Evolutionary conservation across 2,797 vertebrate species (phyloP).

Genomic region (Lateolabrax maculatus): DNA sequence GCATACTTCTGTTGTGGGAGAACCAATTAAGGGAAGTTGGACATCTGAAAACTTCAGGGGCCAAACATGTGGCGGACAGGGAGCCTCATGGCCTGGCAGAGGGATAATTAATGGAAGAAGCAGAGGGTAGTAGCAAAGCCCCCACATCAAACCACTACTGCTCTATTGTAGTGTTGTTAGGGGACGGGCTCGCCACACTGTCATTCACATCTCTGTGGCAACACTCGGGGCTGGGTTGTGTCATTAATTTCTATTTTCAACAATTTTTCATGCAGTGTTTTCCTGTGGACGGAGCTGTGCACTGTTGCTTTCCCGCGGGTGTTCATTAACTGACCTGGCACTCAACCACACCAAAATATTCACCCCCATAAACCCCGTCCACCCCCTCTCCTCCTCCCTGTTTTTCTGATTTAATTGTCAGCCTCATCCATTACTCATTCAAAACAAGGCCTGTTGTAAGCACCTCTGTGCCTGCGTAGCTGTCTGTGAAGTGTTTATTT

Average conservation of each 20-base stretch:
- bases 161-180: slow-evolving; percentile 49
- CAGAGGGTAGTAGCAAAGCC: slow-evolving; percentile 42
- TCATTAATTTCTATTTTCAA: slow-evolving; percentile 75
- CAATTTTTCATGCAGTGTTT: slow-evolving; percentile 46
- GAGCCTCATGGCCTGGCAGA: slow-evolving; percentile 37
- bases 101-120: slow-evolving; percentile 71
- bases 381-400: background rate
- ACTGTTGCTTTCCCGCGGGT: slow-evolving; percentile 52
- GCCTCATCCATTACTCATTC: slow-evolving; percentile 74
- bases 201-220: slow-evolving; percentile 48
- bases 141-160: slow-evolving; percentile 43
- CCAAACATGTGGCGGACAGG: slow-evolving; percentile 49
- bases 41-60: slow-evolving; percentile 64
- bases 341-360: slow-evolving; percentile 65
- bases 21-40: slow-evolving; percentile 79
- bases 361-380: slow-evolving; percentile 36
- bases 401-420: slow-evolving; percentile 67
- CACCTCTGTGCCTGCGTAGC: slow-evolving; percentile 56
- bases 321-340: slow-evolving; percentile 76
- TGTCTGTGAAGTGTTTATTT: slow-evolving; percentile 74
- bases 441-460: slow-evolving; percentile 67
- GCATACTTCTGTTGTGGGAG: slow-evolving; percentile 57
- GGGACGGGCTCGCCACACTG: slow-evolving; percentile 31
- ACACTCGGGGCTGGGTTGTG: slow-evolving; percentile 46
- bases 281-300: slow-evolving; percentile 17